Conservation (phyloP, 2,113 vertebrate genomes). For the Gobius niger region DNA sequence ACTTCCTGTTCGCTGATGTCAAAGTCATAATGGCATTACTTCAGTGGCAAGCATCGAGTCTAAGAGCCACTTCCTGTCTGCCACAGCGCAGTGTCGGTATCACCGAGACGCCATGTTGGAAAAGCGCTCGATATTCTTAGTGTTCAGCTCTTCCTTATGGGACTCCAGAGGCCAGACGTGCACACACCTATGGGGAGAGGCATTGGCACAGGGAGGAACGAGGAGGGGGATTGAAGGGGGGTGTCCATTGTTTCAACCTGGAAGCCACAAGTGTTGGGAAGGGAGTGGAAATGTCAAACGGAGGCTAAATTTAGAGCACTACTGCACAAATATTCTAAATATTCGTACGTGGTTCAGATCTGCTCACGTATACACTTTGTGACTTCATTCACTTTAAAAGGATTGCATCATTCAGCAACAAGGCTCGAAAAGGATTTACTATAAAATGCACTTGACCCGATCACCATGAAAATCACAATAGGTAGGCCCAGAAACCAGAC, state of each 20-base stretch:
- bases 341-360: conserved; percentile 61
- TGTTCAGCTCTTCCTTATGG: conserved; percentile 66
- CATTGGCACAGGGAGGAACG: conserved; percentile 46
- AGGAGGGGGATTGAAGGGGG: conserved; percentile 36
- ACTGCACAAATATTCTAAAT: conserved; percentile 72
- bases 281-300: conserved; percentile 68
- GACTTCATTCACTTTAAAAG: conserved; percentile 45
- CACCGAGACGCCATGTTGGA: conserved; percentile 45
- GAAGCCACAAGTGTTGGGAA: conserved; percentile 71
- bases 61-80: conserved; percentile 70
- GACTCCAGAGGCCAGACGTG: conserved; percentile 59
- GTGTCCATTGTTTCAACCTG: conserved; percentile 78
- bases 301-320: conserved; percentile 76
- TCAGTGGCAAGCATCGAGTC: conserved; percentile 37
- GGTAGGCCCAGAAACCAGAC: not conserved
- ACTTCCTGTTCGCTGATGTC: conserved; percentile 45
- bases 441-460: not conserved
- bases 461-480: not conserved
- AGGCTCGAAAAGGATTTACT: not conserved
- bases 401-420: conserved; percentile 26
- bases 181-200: conserved; percentile 58
- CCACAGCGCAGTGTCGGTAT: conserved; percentile 54
- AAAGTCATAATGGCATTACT: conserved; percentile 22
- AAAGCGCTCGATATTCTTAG: conserved; percentile 52
- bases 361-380: conserved; percentile 68